Conservation (phyloP, 2,113 vertebrate genomes). For the Nanger granti region DNA sequence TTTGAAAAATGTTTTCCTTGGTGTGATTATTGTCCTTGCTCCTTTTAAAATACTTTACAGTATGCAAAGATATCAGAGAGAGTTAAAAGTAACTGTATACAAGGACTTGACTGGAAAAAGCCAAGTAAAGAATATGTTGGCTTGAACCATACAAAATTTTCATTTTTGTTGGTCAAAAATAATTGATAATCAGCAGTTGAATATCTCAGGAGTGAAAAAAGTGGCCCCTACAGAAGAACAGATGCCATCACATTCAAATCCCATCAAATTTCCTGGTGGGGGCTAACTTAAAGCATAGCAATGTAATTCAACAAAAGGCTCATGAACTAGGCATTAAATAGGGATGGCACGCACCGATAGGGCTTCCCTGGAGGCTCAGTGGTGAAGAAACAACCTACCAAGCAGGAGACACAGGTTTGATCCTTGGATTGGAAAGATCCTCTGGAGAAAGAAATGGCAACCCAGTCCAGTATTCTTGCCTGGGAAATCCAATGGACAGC, state of each 20-base stretch:
- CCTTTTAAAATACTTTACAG: background rate
- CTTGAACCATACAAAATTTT: background rate
- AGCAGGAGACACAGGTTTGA: background rate
- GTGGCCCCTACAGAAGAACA: background rate
- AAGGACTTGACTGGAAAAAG: background rate
- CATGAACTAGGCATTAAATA: background rate
- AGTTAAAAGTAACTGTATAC: background rate
- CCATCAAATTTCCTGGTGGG: background rate
- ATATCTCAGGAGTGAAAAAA: background rate
- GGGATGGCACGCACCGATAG: background rate
- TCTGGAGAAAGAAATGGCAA: background rate
- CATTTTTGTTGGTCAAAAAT: background rate
- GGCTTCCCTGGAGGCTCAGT: background rate
- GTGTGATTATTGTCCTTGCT: background rate
- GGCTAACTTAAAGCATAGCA: background rate
- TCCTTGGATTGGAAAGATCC: background rate
- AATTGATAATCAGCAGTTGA: background rate
- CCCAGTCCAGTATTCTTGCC: background rate
- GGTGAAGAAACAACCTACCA: background rate
- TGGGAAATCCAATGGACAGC: background rate
- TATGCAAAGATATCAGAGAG: background rate
- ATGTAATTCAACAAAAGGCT: background rate
- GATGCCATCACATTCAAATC: background rate
- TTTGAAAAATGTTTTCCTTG: background rate
- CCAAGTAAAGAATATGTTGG: background rate